Evolutionary conservation across 2,888 invertebrate genomes (phyloP).

Genomic region (Idaea biselata): DNA sequence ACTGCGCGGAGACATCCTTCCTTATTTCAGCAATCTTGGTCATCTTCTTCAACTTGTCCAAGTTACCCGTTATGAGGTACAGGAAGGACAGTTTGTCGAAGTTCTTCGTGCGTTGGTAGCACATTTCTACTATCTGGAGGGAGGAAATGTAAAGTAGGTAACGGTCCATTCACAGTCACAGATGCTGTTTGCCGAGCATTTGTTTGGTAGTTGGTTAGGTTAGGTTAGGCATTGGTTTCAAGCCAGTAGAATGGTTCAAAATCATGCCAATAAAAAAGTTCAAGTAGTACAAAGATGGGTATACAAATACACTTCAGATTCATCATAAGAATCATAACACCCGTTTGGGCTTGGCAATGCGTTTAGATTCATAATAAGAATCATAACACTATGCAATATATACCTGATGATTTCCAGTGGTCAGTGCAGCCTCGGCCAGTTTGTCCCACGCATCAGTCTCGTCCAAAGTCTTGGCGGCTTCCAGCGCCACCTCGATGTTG

Average conservation of each 20-base stretch:
- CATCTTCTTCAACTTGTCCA: conserved; percentile 98
- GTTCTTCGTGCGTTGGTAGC: conserved; percentile 99
- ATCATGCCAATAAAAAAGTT: too few species aligned
- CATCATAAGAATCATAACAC: too few species aligned
- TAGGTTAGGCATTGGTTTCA: too few species aligned
- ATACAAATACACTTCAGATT: too few species aligned
- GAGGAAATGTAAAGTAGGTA: conserved; percentile 4
- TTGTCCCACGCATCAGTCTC: conserved; percentile 98
- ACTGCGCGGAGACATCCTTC: conserved; percentile 97
- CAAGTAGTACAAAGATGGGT: too few species aligned
- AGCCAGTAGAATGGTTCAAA: too few species aligned
- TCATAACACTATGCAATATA: neutral
- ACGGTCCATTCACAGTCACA: too few species aligned
- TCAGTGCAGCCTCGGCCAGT: conserved; percentile 94
- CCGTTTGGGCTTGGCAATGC: too few species aligned
- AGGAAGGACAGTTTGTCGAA: conserved; percentile 99
- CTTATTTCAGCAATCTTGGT: conserved; percentile 99
- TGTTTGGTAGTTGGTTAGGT: too few species aligned
- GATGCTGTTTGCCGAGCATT: too few species aligned
- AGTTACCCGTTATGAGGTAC: conserved; percentile 98
- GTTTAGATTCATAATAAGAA: too few species aligned
- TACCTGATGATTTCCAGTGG: conserved; percentile 96
- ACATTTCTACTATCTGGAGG: conserved; percentile 95
- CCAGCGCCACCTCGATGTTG: conserved; percentile 98
- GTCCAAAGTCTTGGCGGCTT: conserved; percentile 96